Evolutionary conservation across 2,797 vertebrate species (phyloP).

Genomic region (Acipenser ruthenus): DNA sequence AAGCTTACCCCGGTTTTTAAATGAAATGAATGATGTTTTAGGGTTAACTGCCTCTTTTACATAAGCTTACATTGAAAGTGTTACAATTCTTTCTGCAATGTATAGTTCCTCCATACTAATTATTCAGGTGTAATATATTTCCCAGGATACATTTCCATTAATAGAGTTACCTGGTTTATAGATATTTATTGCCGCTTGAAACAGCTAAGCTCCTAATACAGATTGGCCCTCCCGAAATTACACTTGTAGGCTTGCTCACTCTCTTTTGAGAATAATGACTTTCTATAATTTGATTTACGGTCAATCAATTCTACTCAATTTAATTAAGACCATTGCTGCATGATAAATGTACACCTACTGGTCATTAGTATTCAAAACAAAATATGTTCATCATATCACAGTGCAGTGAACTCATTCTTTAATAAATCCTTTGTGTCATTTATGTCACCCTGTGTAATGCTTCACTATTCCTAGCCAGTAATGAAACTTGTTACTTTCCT

Average conservation of each 20-base stretch:
- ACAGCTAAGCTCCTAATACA: conserved; percentile 8
- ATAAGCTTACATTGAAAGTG: too few species aligned
- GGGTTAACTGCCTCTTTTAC: too few species aligned
- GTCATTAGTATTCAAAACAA: conserved; percentile 67
- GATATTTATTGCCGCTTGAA: conserved; percentile 15
- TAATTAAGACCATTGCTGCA: conserved; percentile 63
- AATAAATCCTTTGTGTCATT: conserved; percentile 65
- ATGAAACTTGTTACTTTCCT: conserved; percentile 38
- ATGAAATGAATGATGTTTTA: too few species aligned
- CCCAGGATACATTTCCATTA: background rate
- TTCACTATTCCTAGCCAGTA: conserved; percentile 47
- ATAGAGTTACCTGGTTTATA: conserved; percentile 6
- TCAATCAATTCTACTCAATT: conserved; percentile 62
- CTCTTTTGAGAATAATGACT: conserved; percentile 63
- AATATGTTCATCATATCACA: conserved; percentile 57
- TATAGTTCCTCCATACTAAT: too few species aligned
- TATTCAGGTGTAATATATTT: background rate
- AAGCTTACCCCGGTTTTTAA: too few species aligned
- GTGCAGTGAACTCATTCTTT: conserved; percentile 55
- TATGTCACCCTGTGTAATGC: conserved; percentile 54
- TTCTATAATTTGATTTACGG: conserved; percentile 65
- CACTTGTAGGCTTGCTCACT: conserved; percentile 46
- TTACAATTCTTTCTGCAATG: too few species aligned
- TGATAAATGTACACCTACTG: conserved; percentile 67
- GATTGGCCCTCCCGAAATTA: background rate